Evolutionary conservation across 2,888 invertebrate genomes (phyloP).

Genomic region (Agrotis exclamationis): DNA sequence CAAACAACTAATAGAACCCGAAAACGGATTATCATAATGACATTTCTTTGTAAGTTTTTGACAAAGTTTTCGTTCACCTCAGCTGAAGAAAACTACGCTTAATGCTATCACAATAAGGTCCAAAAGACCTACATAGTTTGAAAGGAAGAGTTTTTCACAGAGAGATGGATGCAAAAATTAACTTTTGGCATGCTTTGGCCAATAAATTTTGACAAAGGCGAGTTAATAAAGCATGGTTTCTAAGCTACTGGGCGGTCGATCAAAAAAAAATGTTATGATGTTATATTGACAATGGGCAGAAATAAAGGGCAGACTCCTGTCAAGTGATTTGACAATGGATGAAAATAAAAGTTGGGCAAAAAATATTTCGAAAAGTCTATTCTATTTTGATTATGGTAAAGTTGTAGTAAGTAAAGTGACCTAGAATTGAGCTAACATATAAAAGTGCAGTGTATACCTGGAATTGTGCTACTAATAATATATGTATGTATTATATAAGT

Average conservation of each 20-base stretch:
- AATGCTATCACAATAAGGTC: not conserved
- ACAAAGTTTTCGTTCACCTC: conserved; percentile 14
- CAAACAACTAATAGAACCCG: conserved; percentile 76
- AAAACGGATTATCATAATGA: conserved; percentile 85
- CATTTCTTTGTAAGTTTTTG: conserved; percentile 76
- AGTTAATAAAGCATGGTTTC: conserved; percentile 74
- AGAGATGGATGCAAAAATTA: conserved; percentile 73
- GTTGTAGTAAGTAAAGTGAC: too few relatives aligned
- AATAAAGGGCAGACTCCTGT: conserved; percentile 45
- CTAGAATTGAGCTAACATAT: too few relatives aligned
- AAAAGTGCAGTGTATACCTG: too few relatives aligned
- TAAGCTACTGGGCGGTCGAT: conserved; percentile 85
- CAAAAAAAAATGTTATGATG: conserved; percentile 71
- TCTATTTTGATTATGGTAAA: conserved; percentile 1
- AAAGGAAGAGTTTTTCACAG: conserved; percentile 44
- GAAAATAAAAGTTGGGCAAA: conserved; percentile 45
- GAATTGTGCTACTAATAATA: too few relatives aligned
- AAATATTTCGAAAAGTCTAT: conserved; percentile 24
- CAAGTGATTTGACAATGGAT: conserved; percentile 43
- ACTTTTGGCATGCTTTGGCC: conserved; percentile 84
- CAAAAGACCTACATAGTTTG: not conserved
- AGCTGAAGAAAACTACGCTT: conserved; percentile 16
- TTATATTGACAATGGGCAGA: conserved; percentile 58
- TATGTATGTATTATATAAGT: too few relatives aligned
- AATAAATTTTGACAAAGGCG: conserved; percentile 81